Conservation (phyloP, 2,888 invertebrate genomes). For the Drosophila atroscutellata region DNA sequence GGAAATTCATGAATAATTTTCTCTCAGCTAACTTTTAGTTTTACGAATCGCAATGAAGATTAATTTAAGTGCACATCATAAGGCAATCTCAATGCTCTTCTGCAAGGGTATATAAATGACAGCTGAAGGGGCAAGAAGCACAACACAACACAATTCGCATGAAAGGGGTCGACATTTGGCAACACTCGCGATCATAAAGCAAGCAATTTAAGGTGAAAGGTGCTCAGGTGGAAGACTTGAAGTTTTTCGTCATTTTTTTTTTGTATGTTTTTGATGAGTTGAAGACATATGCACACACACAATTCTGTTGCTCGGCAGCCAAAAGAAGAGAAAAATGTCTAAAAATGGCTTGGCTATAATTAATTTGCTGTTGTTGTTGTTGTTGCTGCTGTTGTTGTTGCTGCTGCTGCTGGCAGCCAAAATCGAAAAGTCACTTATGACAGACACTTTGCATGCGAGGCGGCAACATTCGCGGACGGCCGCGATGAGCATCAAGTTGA, state of each 20-base stretch:
- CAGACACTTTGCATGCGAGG: slow-evolving; percentile 80
- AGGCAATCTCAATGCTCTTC: background rate
- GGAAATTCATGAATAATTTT: background rate
- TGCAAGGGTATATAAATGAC: slow-evolving; percentile 17
- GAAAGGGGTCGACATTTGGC: slow-evolving; percentile 72
- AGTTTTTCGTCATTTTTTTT: slow-evolving; percentile 1
- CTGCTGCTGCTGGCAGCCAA: slow-evolving; percentile 67
- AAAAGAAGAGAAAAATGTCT: slow-evolving; percentile 50
- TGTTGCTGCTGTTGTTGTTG: slow-evolving; percentile 32
- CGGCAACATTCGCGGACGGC: slow-evolving; percentile 41
- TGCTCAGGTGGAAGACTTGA: slow-evolving; percentile 59
- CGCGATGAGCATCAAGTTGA: slow-evolving; percentile 33
- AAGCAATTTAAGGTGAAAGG: slow-evolving; percentile 79
- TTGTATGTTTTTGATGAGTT: slow-evolving; percentile 11
- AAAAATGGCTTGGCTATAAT: slow-evolving; percentile 75
- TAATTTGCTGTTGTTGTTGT: slow-evolving; percentile 67
- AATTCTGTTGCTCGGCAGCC: slow-evolving; percentile 21
- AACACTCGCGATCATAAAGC: slow-evolving; percentile 76
- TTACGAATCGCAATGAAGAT: background rate
- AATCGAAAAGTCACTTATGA: slow-evolving; percentile 80
- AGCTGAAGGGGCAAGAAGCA: slow-evolving; percentile 4
- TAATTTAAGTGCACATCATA: background rate
- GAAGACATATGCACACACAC: slow-evolving; percentile 41
- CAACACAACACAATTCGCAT: slow-evolving; percentile 37
- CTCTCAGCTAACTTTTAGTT: background rate